Base-by-base conservation (phyloP, 2,113 vertebrate species). In the Oreotragus oreotragus region DNA sequence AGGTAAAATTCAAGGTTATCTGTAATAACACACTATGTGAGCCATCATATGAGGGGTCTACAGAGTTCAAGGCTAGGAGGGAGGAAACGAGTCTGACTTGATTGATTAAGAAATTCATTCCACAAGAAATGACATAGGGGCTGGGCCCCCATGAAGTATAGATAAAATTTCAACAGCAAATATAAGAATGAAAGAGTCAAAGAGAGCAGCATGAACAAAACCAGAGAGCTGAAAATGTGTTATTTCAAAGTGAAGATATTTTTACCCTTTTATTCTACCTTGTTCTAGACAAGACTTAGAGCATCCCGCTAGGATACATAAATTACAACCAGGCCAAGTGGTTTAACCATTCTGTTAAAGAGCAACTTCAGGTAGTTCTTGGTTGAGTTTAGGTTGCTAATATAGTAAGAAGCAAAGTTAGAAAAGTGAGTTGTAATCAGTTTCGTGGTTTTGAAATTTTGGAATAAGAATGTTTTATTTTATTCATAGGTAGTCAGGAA, bases 261-360 rank as follows among this genome's bases (percentile, higher is more conserved):
- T 89, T 81, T 88, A 84, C 76, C 36, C 70, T 88, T 84, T 87
- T 36, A 87, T 13, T 85, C 15, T 53, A 49, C 9, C 12, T 79
- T 81, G 6, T 92, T 94, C 39, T 84, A 87, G n/a, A 79, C 19
- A 76, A 95, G 64, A 95, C 30, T 64, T 90, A 49, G 86, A 94
- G 19, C 85, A 62, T 86, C 49, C 73, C 49, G 80, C 30, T 79
- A 89, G 39, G 51, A 47, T n/a, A 79, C n/a, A 79, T 83, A 86
- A 92, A 57, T 64, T 88, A 58, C 19, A 92, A 55, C 28, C 77
- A 92, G 73, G 49, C 47, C 81, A 21, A 53, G 27, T 43, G 49
- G 62, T 94, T 77, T 77, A 96, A 92, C 25, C 33, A 62, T 81
- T 93, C 33, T 60, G 80, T 58, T 96, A 66, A 70, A 88, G 12